Conservation (phyloP, 2,797 vertebrate genomes). For the Malurus leucopterus region DNA sequence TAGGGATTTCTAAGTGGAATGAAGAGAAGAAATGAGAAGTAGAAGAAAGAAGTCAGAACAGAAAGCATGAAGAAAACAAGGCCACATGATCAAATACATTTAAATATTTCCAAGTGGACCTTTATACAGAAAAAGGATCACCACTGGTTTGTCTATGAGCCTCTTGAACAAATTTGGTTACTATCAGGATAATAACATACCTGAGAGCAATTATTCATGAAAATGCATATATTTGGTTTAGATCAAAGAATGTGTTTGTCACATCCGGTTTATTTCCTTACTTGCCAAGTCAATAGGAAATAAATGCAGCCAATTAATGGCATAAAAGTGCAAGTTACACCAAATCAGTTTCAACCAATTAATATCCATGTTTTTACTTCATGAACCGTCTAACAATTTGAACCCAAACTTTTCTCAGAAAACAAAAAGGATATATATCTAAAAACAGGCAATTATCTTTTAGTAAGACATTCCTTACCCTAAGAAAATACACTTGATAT, state of each 20-base stretch:
- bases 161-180: neutral
- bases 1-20: no score
- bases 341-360: neutral
- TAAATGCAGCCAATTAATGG: neutral
- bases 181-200: neutral
- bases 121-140: neutral
- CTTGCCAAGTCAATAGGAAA: neutral
- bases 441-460: neutral
- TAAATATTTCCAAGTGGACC: neutral
- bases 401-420: neutral
- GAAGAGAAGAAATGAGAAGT: no score
- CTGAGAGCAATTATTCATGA: neutral
- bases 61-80: no score
- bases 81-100: rapidly evolving
- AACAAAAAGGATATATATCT: neutral
- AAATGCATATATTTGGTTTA: neutral
- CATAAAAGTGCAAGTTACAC: neutral
- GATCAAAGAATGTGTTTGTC: neutral
- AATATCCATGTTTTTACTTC: neutral
- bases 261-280: neutral
- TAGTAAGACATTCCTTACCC: neutral
- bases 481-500: neutral
- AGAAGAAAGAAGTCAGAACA: no score
- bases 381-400: neutral
- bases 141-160: neutral